Evolutionary conservation across 2,888 invertebrate species (phyloP), one percentile per base, ranked within the genome.

Genomic region (Balanococcus diminutus): DNA sequence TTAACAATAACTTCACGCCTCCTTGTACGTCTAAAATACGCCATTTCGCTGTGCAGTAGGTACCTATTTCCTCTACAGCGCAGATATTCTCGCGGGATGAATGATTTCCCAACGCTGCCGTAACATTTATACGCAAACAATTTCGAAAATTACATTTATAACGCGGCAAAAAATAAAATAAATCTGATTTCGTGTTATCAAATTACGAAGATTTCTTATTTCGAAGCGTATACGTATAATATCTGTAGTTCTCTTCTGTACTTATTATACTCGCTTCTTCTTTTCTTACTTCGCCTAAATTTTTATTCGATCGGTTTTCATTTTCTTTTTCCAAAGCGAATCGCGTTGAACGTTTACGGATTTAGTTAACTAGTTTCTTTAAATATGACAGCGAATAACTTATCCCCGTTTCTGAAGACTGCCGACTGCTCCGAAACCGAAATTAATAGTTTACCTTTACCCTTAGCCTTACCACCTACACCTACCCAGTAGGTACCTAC

Each of bases 121-220:
- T 72, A 72, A 72, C 72, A 72, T 72, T 72, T 72, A 72, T 22
- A 72, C 72, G 72, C 72, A 22, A 72, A 72, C 72, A 72, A 72
- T 72, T 72, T 72, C 22, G 72, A 72, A 72, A 72, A 72, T 72
- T 72, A 72, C 72, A 72, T 72, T 72, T 72, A 19, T 72, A 72
- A 72, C 28, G 19, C 72, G 56, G 9, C 3, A 56, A n/a, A 22
- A 72, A 22, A 56, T 19, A 22, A 72, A 72, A 72, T 25, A 72
- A 72, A 72, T 72, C 72, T 25, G 28, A 72, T 72, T 72, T 72
- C 72, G 28, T 19, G 28, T 72, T 19, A 72, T 72, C 72, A 72
- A 22, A 72, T n/a, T 36, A 36, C 8, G 4, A 36, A 36, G 36
- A 36, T 36, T 36, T 36, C 36, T 36, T 8, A 36, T 36, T 36